Evolutionary conservation across 1,140 invertebrate genomes (phyloP).

Genomic region (Dufourea novaeangliae): DNA sequence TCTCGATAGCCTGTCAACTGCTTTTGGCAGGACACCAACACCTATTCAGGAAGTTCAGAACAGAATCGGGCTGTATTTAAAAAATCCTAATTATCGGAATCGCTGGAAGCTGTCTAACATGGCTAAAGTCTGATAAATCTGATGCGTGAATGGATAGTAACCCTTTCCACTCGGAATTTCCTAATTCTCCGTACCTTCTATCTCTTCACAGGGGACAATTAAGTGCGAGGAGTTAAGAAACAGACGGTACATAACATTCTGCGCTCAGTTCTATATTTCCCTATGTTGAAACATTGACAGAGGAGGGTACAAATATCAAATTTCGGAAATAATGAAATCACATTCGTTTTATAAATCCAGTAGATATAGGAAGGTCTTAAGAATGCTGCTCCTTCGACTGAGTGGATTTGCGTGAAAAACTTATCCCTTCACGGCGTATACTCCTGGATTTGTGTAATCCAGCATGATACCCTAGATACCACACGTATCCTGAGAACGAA

Average conservation of each 20-base stretch:
- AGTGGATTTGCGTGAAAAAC: neutral
- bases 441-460: neutral
- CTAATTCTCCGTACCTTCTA: too few species aligned
- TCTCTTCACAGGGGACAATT: too few species aligned
- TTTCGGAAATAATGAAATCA: neutral
- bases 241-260: too few species aligned
- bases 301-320: neutral
- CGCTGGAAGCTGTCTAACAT: too few species aligned
- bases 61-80: too few species aligned
- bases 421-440: neutral
- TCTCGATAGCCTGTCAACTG: neutral
- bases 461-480: neutral
- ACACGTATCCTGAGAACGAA: neutral
- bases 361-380: neutral
- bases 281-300: neutral
- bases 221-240: too few species aligned
- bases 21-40: neutral
- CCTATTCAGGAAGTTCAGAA: neutral
- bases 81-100: too few species aligned
- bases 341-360: neutral
- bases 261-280: neutral
- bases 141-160: too few species aligned
- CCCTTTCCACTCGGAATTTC: too few species aligned
- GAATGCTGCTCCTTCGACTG: neutral
- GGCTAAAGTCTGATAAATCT: too few species aligned